phyloP scores from a whole-genome alignment of 2,113 vertebrate species.

The Odontesthes bonariensis region DNA sequence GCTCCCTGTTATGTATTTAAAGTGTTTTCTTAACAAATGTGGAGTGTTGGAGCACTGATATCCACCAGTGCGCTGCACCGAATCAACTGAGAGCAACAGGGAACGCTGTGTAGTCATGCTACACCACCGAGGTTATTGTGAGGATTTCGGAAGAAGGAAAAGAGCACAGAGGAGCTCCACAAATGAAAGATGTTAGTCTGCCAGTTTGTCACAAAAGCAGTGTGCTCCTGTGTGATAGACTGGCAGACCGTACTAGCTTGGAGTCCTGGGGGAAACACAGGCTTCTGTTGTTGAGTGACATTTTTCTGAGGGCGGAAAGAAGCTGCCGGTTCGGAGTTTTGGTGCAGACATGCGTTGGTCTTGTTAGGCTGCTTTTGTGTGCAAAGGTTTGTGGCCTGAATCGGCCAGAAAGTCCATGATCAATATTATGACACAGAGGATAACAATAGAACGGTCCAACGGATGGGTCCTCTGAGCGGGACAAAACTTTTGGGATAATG shows the following conservation, averaged over 20 bases:
- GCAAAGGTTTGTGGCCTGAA: conserved; percentile 62
- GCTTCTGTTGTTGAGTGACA: conserved; percentile 58
- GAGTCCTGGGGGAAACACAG: conserved; percentile 67
- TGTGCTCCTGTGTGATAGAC: conserved; percentile 77
- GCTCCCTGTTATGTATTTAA: conserved; percentile 38
- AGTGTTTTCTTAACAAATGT: conserved; percentile 50
- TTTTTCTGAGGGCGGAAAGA: conserved; percentile 44
- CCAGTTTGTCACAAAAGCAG: conserved; percentile 78
- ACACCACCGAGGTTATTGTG: conserved; percentile 65
- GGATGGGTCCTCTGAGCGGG: conserved; percentile 47
- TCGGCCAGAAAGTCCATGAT: conserved; percentile 56
- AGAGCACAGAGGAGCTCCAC: conserved; percentile 65
- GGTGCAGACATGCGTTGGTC: conserved; percentile 52
- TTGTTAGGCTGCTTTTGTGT: conserved; percentile 67
- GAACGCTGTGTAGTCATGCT: conserved; percentile 61
- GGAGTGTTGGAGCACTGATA: conserved; percentile 50
- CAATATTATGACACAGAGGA: conserved; percentile 50
- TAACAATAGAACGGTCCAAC: conserved; percentile 25
- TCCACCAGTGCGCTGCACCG: conserved; percentile 39
- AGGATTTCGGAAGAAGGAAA: conserved; percentile 57
- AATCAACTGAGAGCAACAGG: conserved; percentile 60
- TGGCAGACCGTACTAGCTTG: conserved; percentile 71
- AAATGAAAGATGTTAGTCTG: conserved; percentile 76
- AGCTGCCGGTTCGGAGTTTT: conserved; percentile 33
- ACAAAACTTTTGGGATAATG: conserved; percentile 42